Evolutionary conservation across 2,113 vertebrate genomes (phyloP).

Genomic region (Colistium nudipinnis): DNA sequence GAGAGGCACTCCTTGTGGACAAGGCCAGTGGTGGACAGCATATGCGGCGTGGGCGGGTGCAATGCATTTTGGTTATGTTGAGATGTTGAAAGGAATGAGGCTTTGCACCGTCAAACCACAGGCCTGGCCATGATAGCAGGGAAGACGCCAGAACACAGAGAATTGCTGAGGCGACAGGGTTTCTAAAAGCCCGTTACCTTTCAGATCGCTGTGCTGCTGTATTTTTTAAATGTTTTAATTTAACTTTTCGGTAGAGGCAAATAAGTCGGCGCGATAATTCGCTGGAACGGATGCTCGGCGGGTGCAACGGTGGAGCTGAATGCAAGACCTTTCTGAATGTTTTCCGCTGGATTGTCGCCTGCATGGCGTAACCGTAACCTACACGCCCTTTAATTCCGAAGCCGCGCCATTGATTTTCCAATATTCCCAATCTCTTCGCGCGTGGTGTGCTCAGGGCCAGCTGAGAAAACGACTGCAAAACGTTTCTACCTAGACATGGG

Average conservation of each 20-base stretch:
- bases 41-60: background rate
- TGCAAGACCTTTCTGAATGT: background rate
- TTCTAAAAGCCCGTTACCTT: too few species aligned
- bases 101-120: too few species aligned
- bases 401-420: slow-evolving; percentile 63
- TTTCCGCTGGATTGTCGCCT: too few species aligned
- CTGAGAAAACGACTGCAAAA: slow-evolving; percentile 73
- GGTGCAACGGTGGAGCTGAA: too few species aligned
- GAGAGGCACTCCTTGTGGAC: slow-evolving; percentile 33
- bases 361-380: background rate
- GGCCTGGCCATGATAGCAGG: too few species aligned
- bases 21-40: background rate
- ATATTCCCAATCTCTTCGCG: slow-evolving; percentile 53
- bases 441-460: slow-evolving; percentile 60
- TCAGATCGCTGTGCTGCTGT: too few species aligned
- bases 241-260: too few species aligned
- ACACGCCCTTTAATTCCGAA: slow-evolving; percentile 16
- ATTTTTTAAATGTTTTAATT: too few species aligned
- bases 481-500: slow-evolving; percentile 63
- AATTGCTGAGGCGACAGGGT: too few species aligned
- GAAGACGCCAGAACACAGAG: too few species aligned
- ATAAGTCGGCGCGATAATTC: too few species aligned
- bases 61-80: background rate
- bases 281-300: too few species aligned
- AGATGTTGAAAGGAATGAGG: slow-evolving; percentile 17